These are phyloP conservation scores for Crotalus adamanteus DNA, from an alignment of 2,797 vertebrate genomes.

Conservation along the genomic window DNA sequence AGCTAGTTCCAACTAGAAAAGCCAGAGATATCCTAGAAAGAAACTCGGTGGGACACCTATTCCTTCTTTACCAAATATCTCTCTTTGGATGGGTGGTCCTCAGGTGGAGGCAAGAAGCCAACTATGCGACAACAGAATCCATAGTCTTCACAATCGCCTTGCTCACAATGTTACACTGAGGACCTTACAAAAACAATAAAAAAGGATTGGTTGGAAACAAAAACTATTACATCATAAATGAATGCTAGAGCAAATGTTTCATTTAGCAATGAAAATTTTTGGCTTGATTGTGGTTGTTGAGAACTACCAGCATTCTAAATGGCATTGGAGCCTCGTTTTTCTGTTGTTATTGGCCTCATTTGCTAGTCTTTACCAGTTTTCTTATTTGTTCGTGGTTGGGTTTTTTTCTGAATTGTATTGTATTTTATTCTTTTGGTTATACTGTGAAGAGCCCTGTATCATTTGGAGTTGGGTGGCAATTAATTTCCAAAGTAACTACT, in stretches of 20 bases:
- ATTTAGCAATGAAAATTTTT: no score
- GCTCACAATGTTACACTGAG: background rate
- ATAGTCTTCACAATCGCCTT: background rate
- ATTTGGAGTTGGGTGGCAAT: background rate
- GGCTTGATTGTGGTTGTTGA: no score
- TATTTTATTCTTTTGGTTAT: background rate
- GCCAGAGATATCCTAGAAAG: background rate
- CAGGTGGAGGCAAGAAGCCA: background rate
- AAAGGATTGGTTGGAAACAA: no score
- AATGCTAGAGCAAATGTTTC: no score
- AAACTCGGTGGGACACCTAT: background rate
- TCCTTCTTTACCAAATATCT: background rate
- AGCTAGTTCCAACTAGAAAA: background rate
- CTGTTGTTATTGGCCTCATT: background rate
- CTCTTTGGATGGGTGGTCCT: background rate
- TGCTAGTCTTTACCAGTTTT: background rate
- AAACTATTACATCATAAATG: no score
- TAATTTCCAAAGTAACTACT: background rate
- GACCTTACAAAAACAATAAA: no score
- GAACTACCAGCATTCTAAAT: background rate
- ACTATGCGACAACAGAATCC: background rate
- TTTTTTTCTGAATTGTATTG: background rate
- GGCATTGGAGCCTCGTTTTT: background rate
- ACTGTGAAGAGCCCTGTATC: background rate
- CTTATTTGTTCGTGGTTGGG: background rate